Evolutionary conservation across 2,113 vertebrate genomes (phyloP).

Genomic region (Phalacrocorax brasilianus): DNA sequence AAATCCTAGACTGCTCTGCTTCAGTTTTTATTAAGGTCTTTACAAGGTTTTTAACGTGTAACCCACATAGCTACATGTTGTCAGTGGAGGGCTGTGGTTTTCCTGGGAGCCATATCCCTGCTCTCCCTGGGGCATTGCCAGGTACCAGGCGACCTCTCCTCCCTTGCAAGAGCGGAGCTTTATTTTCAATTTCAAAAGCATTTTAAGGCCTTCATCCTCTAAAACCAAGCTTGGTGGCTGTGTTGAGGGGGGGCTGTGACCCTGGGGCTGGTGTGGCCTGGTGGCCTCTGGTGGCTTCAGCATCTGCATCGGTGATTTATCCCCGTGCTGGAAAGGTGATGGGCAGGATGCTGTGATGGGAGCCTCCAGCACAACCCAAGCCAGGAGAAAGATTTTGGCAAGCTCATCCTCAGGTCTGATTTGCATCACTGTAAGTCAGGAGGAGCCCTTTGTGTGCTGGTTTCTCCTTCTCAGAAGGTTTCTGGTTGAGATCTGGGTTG

Average conservation of each 20-base stretch:
- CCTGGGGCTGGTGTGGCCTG: rapidly evolving
- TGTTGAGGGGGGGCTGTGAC: neutral
- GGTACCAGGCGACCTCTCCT: rapidly evolving
- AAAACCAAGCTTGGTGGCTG: rapidly evolving
- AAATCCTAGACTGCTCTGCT: neutral
- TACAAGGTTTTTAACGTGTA: neutral
- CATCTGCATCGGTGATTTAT: rapidly evolving
- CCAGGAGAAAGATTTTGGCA: neutral
- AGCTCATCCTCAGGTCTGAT: neutral
- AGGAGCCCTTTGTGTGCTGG: constrained; percentile 3
- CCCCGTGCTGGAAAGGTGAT: neutral
- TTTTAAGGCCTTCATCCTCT: neutral
- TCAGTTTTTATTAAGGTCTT: neutral
- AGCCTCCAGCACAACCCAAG: neutral
- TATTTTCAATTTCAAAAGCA: neutral
- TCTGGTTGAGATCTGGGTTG: neutral
- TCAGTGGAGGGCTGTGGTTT: neutral
- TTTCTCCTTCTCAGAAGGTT: constrained; percentile 32
- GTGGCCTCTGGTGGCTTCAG: neutral
- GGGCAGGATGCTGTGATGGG: neutral
- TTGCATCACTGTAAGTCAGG: neutral
- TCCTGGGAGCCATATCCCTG: neutral
- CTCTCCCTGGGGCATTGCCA: rapidly evolving
- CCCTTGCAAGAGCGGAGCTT: neutral
- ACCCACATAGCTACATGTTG: neutral